Percentiles rank a stretch among this genome's conserved stretches.
Conservation (phyloP, 2,797 vertebrate species). For the Siniperca undulata region DNA sequence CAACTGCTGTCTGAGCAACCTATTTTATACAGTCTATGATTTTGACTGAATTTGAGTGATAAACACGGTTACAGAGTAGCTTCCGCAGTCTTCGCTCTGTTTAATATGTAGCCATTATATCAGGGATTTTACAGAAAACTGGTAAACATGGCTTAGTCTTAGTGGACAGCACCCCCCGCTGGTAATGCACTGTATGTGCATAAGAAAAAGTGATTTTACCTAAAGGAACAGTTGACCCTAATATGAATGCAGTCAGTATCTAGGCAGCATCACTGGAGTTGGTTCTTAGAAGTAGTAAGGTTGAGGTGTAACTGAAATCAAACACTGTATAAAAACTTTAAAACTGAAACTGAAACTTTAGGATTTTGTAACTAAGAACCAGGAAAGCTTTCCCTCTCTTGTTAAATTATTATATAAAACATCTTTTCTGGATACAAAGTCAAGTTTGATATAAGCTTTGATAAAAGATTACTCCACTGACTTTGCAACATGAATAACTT, state of each 20-base stretch:
- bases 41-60: background rate
- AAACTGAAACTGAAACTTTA: no score
- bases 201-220: no score
- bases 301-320: background rate
- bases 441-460: background rate
- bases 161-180: constrained; percentile 32
- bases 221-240: background rate
- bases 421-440: background rate
- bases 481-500: background rate
- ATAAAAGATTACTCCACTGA: background rate
- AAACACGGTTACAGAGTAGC: background rate
- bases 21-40: no score
- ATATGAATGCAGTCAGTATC: background rate
- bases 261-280: background rate
- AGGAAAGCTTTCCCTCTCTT: background rate
- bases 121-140: background rate
- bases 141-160: background rate
- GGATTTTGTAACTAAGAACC: no score
- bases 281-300: background rate
- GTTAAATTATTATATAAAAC: background rate
- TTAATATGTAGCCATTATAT: background rate
- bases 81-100: background rate
- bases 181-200: background rate
- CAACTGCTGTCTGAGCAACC: background rate
- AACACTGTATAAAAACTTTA: background rate